Evolutionary conservation across 2,888 invertebrate species (phyloP), one percentile per base, ranked within the genome.

Genomic region (Harpagoxenus sublaevis): DNA sequence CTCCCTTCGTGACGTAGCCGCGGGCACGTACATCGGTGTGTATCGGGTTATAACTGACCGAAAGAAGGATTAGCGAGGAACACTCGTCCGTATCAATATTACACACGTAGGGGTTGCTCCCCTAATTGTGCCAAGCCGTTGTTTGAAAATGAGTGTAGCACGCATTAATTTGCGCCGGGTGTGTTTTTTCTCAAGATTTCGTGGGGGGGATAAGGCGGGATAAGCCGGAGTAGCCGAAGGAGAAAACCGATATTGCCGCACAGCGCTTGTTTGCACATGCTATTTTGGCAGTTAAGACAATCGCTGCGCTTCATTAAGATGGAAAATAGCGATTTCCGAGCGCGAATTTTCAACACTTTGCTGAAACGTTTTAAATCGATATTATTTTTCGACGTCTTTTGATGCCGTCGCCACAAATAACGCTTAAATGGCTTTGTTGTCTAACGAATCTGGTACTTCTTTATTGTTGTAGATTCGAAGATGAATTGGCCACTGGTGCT

Each of bases 401-500:
- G 55, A 53, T 18, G 12, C n/a, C 28, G 18, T 62, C 28, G 53
- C 66, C 35, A 51, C 35, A 57, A 55, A 28, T 77, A 66, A 39
- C 12, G 9, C 15, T 68, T 78, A 68, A 73, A 70, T 18, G n/a
- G 5, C 6, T 12, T 23, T 10, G 35, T 60, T 82, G 66, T 66
- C 57, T 79, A 62, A 81, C 12, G 39, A 66, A 23, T 45, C 3
- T 28, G 48, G n/a, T 45, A 23, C 48, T 53, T 71, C 3, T 77
- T 79, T 63, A 10, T 66, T 78, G 65, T 91, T 89, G 3, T 83
- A 90, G 90, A 90, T 89, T 71, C 87, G 88, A 94, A 94, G 91
- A 94, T 94, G 94, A 94, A 93, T 92, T 94, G 94, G 94, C 92
- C 93, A 78, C 87, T 93, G 90, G 88, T 93, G 83, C 89, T 94